These are phyloP conservation scores for Micrasema minimum DNA, from an alignment of 1,140 invertebrate genomes.

Conservation along the genomic window DNA sequence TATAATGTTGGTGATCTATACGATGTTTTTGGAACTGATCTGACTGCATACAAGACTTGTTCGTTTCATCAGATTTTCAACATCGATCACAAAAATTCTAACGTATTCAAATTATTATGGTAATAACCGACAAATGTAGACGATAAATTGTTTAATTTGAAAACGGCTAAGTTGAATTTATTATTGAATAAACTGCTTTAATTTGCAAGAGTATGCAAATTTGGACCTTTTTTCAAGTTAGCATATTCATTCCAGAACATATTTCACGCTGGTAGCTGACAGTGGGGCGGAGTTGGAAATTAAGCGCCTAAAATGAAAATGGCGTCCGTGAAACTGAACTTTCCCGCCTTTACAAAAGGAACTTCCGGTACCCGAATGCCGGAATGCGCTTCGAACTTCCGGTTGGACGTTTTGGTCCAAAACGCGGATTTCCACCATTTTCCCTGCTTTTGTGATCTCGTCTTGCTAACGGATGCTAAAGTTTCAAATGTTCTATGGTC, in stretches of 20 bases:
- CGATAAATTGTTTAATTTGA: neutral
- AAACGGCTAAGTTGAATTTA: slow-evolving; percentile 11
- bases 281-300: slow-evolving; percentile 10
- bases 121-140: too few species aligned
- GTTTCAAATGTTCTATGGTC: too few species aligned
- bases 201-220: slow-evolving; percentile 29
- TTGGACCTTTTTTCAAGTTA: slow-evolving; percentile 7
- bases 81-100: too few species aligned
- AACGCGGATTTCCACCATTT: slow-evolving; percentile 25
- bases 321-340: slow-evolving; percentile 24
- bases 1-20: too few species aligned
- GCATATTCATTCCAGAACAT: slow-evolving; percentile 30
- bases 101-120: too few species aligned
- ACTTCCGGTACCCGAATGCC: slow-evolving; percentile 46
- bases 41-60: too few species aligned
- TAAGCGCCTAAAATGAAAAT: slow-evolving; percentile 25
- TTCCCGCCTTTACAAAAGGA: slow-evolving; percentile 38
- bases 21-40: too few species aligned
- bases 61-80: too few species aligned
- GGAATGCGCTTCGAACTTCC: slow-evolving; percentile 47
- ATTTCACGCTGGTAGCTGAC: slow-evolving; percentile 26
- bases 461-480: neutral
- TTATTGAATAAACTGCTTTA: slow-evolving; percentile 26
- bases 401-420: slow-evolving; percentile 28
- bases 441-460: neutral